phyloP scores from a whole-genome alignment of 2,888 invertebrate genomes.

The Choristoneura rosaceana region DNA sequence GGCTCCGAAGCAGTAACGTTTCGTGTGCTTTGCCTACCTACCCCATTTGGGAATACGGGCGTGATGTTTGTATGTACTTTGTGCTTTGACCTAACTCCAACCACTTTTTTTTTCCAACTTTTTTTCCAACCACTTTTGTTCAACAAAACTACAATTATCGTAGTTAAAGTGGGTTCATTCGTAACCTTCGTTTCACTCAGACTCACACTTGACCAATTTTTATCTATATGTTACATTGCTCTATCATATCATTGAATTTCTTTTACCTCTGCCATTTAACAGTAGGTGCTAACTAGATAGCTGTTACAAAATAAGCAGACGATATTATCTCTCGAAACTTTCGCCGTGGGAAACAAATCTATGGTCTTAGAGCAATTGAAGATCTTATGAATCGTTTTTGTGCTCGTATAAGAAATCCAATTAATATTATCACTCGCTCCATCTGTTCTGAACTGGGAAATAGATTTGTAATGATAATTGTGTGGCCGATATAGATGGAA shows the following conservation, averaged over 20 bases:
- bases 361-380: conserved; percentile 15
- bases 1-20: no score
- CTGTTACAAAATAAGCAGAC: neutral
- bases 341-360: conserved; percentile 28
- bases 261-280: neutral
- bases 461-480: conserved; percentile 36
- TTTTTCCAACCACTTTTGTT: no score
- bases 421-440: conserved; percentile 33
- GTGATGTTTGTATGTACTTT: no score
- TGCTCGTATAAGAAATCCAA: conserved; percentile 31
- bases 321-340: conserved; percentile 27
- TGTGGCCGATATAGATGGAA: conserved; percentile 19
- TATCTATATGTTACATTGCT: neutral
- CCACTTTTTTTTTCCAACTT: no score
- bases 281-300: neutral
- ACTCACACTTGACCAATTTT: no score
- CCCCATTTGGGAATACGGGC: no score
- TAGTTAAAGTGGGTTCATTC: no score
- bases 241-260: neutral
- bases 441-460: conserved; percentile 19
- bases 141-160: no score
- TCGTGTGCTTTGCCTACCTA: no score
- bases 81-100: no score
- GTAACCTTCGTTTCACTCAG: no score
- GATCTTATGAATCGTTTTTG: conserved; percentile 29